Base-by-base conservation (phyloP, 2,113 vertebrate species). In the Hydrochoerus hydrochaeris region DNA sequence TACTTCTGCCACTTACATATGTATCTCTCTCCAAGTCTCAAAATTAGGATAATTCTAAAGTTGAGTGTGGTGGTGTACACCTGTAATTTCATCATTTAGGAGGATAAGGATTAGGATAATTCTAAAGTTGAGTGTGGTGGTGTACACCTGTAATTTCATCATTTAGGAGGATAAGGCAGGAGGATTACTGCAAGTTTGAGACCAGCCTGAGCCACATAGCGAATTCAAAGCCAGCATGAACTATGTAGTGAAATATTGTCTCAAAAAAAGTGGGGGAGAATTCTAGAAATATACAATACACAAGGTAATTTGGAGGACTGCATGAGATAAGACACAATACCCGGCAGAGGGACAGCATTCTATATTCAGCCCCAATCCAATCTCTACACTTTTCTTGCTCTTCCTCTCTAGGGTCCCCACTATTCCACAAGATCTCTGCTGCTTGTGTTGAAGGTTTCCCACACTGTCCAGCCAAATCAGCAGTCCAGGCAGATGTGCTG, bases 391-490 rank as follows among this genome's bases (percentile, higher is more conserved):
- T 69, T 22, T 60, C 46, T 54, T 57, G 63, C 65, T 63, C 30
- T 30, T 90, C 62, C 69, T 67, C 24, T 73, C 77, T n/a, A 77
- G 73, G 73, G 49, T 19, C 7, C 88, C 85, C n/a, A 1, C 67
- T 85, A 32, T 24, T 67, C 78, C 17, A 12, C 26, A 73, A 77
- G 9, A 35, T 38, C 49, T 14, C 54, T 69, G n/a, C 5, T 60
- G 62, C 35, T 84, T 30, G 17, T 80, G 46, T 22, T 85, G 38
- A 69, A 85, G 44, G n/a, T 62, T 87, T 20, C 13, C 30, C 46
- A 97, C 82, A 69, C 65, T 71, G n/a, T 83, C 77, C 49, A 57
- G 69, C 32, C 65, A 95, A 88, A 32, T 88, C 4, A 78, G 77
- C 11, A 7, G 11, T 92, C 69, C 62, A 58, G 71, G 38, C 13